phyloP scores from a whole-genome alignment of 2,797 vertebrate species.

The Myotis pilosus region DNA sequence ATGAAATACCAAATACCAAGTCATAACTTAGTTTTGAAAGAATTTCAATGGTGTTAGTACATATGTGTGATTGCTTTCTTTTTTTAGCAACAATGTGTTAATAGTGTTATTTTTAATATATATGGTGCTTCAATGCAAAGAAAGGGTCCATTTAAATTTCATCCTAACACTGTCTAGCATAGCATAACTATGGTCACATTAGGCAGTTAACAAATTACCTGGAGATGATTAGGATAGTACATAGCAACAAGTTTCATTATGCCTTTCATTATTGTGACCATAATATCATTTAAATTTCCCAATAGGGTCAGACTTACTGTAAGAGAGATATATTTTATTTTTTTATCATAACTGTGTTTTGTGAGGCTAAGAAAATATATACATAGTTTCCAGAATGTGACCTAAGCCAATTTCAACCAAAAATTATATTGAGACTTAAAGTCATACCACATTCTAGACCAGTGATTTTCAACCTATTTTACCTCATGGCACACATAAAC shows the following conservation, averaged over 20 bases:
- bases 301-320: background rate
- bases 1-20: too few relatives aligned
- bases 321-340: background rate
- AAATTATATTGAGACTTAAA: background rate
- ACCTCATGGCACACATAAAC: background rate
- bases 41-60: too few relatives aligned
- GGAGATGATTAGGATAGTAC: background rate
- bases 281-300: conserved; percentile 27
- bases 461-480: background rate
- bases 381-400: background rate
- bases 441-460: background rate
- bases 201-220: background rate
- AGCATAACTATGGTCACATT: background rate
- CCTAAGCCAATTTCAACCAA: background rate
- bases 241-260: background rate
- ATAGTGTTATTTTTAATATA: too few relatives aligned
- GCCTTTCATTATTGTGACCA: background rate
- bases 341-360: background rate
- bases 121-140: too few relatives aligned
- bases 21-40: too few relatives aligned
- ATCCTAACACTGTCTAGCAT: background rate
- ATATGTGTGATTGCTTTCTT: too few relatives aligned
- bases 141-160: background rate
- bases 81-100: too few relatives aligned
- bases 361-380: background rate